Evolutionary conservation across 2,888 invertebrate genomes (phyloP), one percentile per base, ranked within the genome.

Genomic region (Athripsodes cinereus): DNA sequence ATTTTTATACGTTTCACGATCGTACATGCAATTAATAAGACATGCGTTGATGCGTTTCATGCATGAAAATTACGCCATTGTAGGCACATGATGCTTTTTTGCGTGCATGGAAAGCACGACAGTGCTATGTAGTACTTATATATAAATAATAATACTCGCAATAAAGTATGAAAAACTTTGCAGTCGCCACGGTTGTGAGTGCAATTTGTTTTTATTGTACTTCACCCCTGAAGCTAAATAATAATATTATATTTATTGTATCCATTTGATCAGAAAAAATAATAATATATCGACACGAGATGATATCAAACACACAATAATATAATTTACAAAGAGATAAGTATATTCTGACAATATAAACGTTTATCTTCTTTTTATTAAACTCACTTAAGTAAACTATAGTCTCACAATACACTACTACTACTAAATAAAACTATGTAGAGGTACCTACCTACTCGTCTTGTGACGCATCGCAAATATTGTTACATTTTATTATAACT

Each of bases 171-270:
- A 26, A 26, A 26, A 26, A 26, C 26, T 44, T 44, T 44, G 18
- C 16, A 44, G 44, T 44, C 18, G 3, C 18, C 44, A 48, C 21
- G 18, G 20, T 18, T 48, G 48, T 18, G 21, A 19, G 21, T 48
- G 48, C 48, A 48, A 48, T 48, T 48, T 48, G 48, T 48, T 48
- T 48, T 48, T 48, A 48, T 48, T 48, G 48, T 48, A 21, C 19
- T 40, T 13, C 40, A 40, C 40, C 40, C 40, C 40, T 26, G 13
- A 40, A 40, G 40, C 40, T 40, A 40, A 40, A 40, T 40, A 40
- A 40, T 40, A 40, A 3, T 40, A 40, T 40, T 40, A n/a, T 40
- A 40, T 40, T 40, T 40, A 40, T 40, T 16, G 40, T n/a, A 40
- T 40, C 40, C 40, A 16, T 40, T 40, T 40, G 40, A 40, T 40